Evolutionary conservation across 2,113 vertebrate species (phyloP).

Genomic region (Lepidothrix coronata): DNA sequence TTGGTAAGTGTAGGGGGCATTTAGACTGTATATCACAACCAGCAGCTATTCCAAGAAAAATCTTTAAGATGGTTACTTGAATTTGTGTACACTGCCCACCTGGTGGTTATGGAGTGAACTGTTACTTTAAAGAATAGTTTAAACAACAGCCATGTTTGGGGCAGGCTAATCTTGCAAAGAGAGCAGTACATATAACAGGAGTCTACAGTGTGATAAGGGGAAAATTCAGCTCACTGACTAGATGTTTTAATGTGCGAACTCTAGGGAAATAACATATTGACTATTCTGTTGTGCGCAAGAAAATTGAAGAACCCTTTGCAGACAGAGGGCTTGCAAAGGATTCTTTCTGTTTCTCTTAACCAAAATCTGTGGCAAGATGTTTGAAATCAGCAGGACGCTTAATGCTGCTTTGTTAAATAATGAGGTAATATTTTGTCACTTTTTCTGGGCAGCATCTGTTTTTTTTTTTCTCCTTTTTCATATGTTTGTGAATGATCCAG

Average conservation of each 20-base stretch:
- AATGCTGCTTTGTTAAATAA: conserved; percentile 99
- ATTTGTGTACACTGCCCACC: conserved; percentile 90
- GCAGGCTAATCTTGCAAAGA: conserved; percentile 97
- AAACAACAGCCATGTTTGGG: conserved; percentile 99
- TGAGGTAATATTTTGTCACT: conserved; percentile 94
- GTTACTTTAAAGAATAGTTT: conserved; percentile 97
- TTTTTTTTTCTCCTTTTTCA: conserved; percentile 55
- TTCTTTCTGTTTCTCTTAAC: conserved; percentile 82
- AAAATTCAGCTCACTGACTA: conserved; percentile 88
- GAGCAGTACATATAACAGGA: conserved; percentile 96
- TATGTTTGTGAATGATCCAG: conserved; percentile 70
- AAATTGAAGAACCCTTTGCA: conserved; percentile 84
- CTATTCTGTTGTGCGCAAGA: conserved; percentile 87
- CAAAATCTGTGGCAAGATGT: conserved; percentile 94
- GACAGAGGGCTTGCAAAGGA: conserved; percentile 82
- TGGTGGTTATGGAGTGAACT: conserved; percentile 95
- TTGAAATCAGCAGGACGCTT: conserved; percentile 99
- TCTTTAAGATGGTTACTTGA: conserved; percentile 76
- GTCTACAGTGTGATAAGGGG: conserved; percentile 96
- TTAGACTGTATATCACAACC: conserved; percentile 33
- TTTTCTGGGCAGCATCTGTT: conserved; percentile 79
- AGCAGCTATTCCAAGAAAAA: conserved; percentile 64
- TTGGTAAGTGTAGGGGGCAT: background rate
- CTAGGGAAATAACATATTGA: conserved; percentile 97
- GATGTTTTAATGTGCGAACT: conserved; percentile 97